These are phyloP conservation scores for Theodoxus fluviatilis DNA, from an alignment of 2,888 invertebrate species.

Conservation along the genomic window DNA sequence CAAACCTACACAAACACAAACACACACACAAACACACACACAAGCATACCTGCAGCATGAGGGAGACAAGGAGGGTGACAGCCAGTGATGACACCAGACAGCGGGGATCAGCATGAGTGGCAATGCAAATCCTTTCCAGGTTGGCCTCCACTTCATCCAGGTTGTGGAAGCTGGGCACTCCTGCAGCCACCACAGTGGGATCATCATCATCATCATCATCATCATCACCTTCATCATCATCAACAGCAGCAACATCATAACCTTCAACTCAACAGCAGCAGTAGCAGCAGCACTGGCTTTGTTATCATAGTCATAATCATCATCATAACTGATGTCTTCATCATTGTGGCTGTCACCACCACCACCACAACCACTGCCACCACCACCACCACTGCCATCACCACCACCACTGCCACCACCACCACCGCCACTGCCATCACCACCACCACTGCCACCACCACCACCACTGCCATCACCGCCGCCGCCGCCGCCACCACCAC, in stretches of 20 bases:
- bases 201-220: not conserved
- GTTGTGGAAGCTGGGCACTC: conserved; percentile 57
- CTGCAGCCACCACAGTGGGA: conserved; percentile 35
- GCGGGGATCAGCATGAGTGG: conserved; percentile 60
- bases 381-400: no score
- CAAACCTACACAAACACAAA: not conserved
- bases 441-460: no score
- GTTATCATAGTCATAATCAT: no score
- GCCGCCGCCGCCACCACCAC: no score
- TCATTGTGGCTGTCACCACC: no score
- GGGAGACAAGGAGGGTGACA: conserved; percentile 56
- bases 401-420: no score
- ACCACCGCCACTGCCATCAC: no score
- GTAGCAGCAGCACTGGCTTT: not conserved
- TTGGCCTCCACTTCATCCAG: conserved; percentile 54
- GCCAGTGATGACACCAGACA: conserved; percentile 59
- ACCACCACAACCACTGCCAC: no score
- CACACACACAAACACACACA: not conserved
- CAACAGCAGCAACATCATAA: not conserved
- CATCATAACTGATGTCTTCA: no score
- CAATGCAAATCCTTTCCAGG: conserved; percentile 57
- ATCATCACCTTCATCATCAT: not conserved
- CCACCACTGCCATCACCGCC: no score
- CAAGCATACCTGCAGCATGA: conserved; percentile 56
- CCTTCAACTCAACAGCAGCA: not conserved